Conservation (phyloP, 1,140 invertebrate genomes). For the Ceratina australensis region DNA sequence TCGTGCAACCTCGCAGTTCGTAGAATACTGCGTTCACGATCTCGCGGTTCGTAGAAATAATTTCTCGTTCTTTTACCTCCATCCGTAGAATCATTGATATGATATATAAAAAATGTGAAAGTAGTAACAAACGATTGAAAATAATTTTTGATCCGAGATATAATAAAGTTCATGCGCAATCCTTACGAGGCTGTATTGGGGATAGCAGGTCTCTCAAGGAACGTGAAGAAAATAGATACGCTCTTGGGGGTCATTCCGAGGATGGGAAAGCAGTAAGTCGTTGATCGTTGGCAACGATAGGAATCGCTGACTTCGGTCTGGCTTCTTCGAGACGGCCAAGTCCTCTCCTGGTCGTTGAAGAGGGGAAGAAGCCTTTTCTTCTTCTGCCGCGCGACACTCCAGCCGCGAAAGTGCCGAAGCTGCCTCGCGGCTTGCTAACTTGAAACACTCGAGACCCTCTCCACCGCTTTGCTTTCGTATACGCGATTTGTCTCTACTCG, state of each 20-base stretch:
- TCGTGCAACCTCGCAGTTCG: background rate
- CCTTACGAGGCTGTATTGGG: too few relatives aligned
- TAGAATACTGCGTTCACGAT: too few relatives aligned
- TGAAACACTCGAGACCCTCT: conserved; percentile 40
- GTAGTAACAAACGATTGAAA: too few relatives aligned
- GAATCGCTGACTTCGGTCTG: conserved; percentile 66
- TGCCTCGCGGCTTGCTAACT: conserved; percentile 55
- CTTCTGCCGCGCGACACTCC: conserved; percentile 47
- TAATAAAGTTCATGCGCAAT: too few relatives aligned
- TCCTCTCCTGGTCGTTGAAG: conserved; percentile 29
- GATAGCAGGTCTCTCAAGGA: conserved; percentile 9
- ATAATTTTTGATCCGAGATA: too few relatives aligned
- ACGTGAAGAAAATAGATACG: background rate
- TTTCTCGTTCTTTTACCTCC: too few relatives aligned
- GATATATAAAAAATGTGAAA: too few relatives aligned
- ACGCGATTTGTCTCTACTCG: conserved; percentile 13
- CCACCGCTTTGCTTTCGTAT: conserved; percentile 29
- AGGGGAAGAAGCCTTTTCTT: conserved; percentile 33
- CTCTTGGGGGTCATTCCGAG: background rate
- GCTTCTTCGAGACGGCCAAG: conserved; percentile 56
- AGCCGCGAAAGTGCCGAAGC: conserved; percentile 56
- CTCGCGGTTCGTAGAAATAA: too few relatives aligned
- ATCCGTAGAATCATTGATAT: too few relatives aligned
- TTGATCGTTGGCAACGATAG: conserved; percentile 43
- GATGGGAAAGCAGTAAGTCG: conserved; percentile 43